Evolutionary conservation across 2,113 vertebrate species (phyloP).

Genomic region (Indicator maculatus): DNA sequence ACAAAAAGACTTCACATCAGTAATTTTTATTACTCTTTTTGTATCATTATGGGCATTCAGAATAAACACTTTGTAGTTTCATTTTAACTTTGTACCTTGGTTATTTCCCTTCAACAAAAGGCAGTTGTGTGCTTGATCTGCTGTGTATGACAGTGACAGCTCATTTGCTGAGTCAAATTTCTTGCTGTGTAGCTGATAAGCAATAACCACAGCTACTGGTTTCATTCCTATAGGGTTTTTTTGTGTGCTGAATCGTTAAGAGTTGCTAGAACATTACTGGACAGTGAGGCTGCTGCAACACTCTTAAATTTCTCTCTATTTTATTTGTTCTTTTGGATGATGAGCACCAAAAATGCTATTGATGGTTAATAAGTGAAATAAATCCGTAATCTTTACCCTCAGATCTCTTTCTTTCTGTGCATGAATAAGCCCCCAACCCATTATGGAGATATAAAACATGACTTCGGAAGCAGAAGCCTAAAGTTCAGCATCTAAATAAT

Average conservation of each 20-base stretch:
- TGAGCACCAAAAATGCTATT: neutral
- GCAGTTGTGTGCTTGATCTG: constrained; percentile 16
- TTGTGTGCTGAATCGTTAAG: neutral
- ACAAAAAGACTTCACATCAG: neutral
- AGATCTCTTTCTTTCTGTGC: constrained; percentile 27
- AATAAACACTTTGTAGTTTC: neutral
- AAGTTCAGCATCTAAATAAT: constrained; percentile 63
- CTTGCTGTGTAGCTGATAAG: constrained; percentile 24
- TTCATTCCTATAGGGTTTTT: neutral
- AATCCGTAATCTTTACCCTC: neutral
- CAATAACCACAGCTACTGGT: constrained; percentile 11
- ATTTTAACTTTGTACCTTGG: neutral
- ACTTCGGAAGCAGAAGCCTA: constrained; percentile 31
- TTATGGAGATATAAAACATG: constrained; percentile 44
- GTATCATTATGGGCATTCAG: neutral
- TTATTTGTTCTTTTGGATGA: neutral
- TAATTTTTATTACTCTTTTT: neutral
- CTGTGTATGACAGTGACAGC: neutral
- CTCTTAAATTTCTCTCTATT: neutral
- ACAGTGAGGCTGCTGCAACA: neutral
- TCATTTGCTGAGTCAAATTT: constrained; percentile 40
- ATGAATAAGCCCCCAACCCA: neutral
- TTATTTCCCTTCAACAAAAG: neutral
- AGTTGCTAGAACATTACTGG: neutral
- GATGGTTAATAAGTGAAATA: neutral